Percentiles rank a stretch among this genome's conserved stretches.
These are phyloP conservation scores for Augochlorella aurata DNA, from an alignment of 2,888 invertebrate species.

Conservation along the genomic window DNA sequence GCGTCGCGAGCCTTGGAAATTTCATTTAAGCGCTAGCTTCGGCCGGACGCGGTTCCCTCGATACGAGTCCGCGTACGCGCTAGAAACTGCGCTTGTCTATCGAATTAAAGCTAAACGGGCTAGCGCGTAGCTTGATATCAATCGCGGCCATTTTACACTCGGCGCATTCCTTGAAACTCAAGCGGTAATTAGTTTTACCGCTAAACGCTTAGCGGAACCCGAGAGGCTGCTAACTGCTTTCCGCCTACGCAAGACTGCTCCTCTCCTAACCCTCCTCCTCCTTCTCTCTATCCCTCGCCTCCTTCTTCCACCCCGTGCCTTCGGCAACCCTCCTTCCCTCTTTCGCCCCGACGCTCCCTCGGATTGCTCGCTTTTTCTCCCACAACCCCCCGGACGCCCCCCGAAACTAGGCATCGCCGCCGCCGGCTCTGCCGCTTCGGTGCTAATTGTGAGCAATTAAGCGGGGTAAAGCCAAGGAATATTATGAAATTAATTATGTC, in stretches of 20 bases:
- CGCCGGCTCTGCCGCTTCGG: constrained; percentile 33
- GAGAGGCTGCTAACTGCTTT: constrained; percentile 65
- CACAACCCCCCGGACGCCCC: not conserved
- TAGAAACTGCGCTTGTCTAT: not conserved
- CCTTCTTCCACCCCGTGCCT: not conserved
- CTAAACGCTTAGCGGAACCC: constrained; percentile 68
- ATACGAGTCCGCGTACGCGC: not conserved
- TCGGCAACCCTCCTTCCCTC: not conserved
- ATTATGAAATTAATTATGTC: constrained; percentile 68
- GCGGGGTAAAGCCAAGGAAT: constrained; percentile 61
- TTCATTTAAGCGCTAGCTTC: constrained; percentile 21
- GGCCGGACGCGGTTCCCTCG: too few relatives aligned
- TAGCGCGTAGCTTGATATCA: constrained; percentile 47
- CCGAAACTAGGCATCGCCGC: constrained; percentile 15
- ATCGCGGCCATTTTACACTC: constrained; percentile 55
- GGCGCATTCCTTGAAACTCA: constrained; percentile 59
- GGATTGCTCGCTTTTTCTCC: constrained; percentile 20
- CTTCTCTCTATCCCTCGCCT: constrained; percentile 25
- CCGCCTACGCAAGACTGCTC: constrained; percentile 59
- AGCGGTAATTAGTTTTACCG: constrained; percentile 68
- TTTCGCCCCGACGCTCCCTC: not conserved
- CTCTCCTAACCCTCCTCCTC: constrained; percentile 3
- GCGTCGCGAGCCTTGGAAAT: constrained; percentile 23
- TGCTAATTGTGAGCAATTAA: constrained; percentile 71
- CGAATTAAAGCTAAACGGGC: not conserved